These are phyloP conservation scores for Allygus modestus DNA, from an alignment of 2,888 invertebrate species.

Conservation along the genomic window DNA sequence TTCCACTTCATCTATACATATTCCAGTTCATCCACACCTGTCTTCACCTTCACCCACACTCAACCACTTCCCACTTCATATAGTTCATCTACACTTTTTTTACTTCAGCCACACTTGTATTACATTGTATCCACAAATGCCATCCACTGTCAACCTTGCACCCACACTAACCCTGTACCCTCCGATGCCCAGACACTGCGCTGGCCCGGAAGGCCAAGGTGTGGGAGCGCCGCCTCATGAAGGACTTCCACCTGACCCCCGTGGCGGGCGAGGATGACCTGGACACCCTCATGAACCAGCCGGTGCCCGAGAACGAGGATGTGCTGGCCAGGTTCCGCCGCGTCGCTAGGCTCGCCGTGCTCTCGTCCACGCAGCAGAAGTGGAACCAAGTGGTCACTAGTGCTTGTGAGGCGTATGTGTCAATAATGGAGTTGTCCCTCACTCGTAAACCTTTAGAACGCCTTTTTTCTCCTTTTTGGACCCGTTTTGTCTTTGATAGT, in stretches of 20 bases:
- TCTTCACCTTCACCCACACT: too few relatives aligned
- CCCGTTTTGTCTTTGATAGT: not conserved
- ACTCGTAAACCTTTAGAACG: too few relatives aligned
- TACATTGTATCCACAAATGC: too few relatives aligned
- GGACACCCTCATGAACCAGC: conserved; percentile 71
- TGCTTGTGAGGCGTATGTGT: conserved; percentile 78
- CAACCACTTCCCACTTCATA: too few relatives aligned
- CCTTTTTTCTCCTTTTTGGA: too few relatives aligned
- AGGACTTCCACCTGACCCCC: conserved; percentile 91
- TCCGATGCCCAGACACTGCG: conserved; percentile 72
- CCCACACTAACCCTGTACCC: too few relatives aligned
- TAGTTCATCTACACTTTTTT: too few relatives aligned
- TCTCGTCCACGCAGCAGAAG: conserved; percentile 83
- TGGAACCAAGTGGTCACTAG: conserved; percentile 85
- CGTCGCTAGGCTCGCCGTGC: conserved; percentile 85
- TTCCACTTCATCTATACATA: too few relatives aligned
- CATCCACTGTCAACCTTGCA: too few relatives aligned
- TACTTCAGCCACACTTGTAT: too few relatives aligned
- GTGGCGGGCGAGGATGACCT: conserved; percentile 81
- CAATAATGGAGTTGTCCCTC: not conserved
- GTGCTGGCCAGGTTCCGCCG: conserved; percentile 84
- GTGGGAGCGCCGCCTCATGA: conserved; percentile 93
- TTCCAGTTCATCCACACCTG: too few relatives aligned
- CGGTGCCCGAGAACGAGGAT: conserved; percentile 78
- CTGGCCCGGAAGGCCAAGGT: conserved; percentile 86